These are phyloP conservation scores for Dendroctonus valens DNA, from an alignment of 1,140 invertebrate species.

Conservation along the genomic window DNA sequence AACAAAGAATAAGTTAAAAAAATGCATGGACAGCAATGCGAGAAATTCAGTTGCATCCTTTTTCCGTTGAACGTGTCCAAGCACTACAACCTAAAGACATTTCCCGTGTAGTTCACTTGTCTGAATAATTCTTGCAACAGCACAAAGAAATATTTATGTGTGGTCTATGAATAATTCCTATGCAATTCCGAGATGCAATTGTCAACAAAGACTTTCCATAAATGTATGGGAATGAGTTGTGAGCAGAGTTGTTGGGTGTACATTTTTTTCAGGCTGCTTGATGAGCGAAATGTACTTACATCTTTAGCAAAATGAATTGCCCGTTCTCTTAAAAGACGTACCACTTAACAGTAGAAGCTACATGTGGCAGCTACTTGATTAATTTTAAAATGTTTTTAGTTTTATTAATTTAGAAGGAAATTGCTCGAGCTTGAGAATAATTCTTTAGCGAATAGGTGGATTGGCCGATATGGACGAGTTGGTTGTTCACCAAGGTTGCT, in stretches of 20 bases:
- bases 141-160: constrained; percentile 7
- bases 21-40: constrained; percentile 1
- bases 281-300: too few species aligned
- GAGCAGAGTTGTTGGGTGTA: constrained; percentile 7
- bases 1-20: constrained; percentile 9
- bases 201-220: neutral
- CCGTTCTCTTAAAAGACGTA: too few species aligned
- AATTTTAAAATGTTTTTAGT: too few species aligned
- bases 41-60: constrained; percentile 5
- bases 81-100: constrained; percentile 16
- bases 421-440: too few species aligned
- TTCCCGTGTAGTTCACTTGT: neutral
- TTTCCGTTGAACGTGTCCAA: constrained; percentile 2
- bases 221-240: constrained; percentile 9
- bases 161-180: constrained; percentile 12
- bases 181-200: constrained; percentile 13
- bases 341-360: too few species aligned
- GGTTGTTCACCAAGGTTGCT: constrained; percentile 1
- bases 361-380: too few species aligned
- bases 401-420: too few species aligned
- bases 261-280: too few species aligned
- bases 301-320: too few species aligned
- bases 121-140: constrained; percentile 10
- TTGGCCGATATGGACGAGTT: too few species aligned
- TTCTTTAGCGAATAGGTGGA: too few species aligned